phyloP scores from a whole-genome alignment of 2,113 vertebrate species.

The Neotragus moschatus region DNA sequence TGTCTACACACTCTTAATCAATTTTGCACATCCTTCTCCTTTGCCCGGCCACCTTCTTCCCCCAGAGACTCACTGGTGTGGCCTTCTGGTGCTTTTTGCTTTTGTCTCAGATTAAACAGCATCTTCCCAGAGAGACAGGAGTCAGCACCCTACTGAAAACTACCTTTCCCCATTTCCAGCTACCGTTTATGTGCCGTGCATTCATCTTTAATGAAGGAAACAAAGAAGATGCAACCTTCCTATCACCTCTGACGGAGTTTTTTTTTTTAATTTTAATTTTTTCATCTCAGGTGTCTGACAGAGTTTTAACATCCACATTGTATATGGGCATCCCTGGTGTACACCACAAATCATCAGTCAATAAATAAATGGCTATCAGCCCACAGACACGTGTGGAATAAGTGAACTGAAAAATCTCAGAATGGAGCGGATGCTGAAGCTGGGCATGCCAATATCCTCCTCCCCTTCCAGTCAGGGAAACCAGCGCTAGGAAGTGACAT shows the following conservation, averaged over 20 bases:
- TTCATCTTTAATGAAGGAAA: background rate
- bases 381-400: background rate
- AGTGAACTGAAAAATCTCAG: background rate
- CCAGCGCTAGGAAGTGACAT: background rate
- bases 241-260: no score
- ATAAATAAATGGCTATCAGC: background rate
- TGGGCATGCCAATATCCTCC: no score
- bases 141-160: background rate
- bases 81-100: background rate
- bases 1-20: background rate
- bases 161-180: background rate
- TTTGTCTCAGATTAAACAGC: background rate
- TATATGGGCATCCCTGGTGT: fast-evolving
- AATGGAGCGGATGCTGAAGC: background rate
- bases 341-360: fast-evolving
- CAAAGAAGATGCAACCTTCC: background rate
- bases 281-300: no score
- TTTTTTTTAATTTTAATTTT: no score
- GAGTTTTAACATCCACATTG: fast-evolving
- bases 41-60: background rate
- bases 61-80: background rate
- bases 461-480: background rate
- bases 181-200: fast-evolving
- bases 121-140: background rate
- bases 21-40: background rate